Evolutionary conservation across 2,113 vertebrate genomes (phyloP).

Genomic region (Strix aluco): DNA sequence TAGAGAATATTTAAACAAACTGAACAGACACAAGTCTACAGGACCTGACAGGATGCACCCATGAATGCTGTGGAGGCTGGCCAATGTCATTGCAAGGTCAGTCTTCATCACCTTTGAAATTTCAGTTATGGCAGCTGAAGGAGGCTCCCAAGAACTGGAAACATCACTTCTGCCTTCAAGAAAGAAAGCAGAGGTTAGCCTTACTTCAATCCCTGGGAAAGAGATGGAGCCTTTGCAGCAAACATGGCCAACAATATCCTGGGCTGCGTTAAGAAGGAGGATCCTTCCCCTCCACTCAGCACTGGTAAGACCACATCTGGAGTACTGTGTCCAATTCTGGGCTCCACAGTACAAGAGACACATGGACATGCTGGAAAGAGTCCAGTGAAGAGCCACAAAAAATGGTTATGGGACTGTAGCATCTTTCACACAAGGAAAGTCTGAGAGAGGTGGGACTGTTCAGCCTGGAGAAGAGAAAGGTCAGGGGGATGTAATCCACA

Average conservation of each 20-base stretch:
- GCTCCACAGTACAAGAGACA: not conserved
- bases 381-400: not conserved
- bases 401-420: not conserved
- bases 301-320: not conserved
- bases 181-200: not conserved
- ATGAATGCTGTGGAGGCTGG: not conserved
- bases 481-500: not conserved
- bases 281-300: not conserved
- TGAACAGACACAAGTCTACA: not conserved
- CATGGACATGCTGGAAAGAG: not conserved
- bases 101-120: not conserved
- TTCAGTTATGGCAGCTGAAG: not conserved
- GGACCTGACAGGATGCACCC: not conserved
- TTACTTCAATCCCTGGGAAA: not conserved
- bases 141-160: not conserved
- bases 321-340: not conserved
- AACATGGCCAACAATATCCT: fast-evolving
- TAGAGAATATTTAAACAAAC: not conserved
- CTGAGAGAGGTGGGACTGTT: not conserved
- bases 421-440: not conserved
- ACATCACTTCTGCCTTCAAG: not conserved
- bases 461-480: not conserved
- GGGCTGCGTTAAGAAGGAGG: not conserved
- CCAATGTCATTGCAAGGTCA: not conserved
- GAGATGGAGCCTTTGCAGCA: not conserved